Evolutionary conservation across 1,140 invertebrate species (phyloP), one percentile per base, ranked within the genome.

Genomic region (Akabosia matsudoensis): DNA sequence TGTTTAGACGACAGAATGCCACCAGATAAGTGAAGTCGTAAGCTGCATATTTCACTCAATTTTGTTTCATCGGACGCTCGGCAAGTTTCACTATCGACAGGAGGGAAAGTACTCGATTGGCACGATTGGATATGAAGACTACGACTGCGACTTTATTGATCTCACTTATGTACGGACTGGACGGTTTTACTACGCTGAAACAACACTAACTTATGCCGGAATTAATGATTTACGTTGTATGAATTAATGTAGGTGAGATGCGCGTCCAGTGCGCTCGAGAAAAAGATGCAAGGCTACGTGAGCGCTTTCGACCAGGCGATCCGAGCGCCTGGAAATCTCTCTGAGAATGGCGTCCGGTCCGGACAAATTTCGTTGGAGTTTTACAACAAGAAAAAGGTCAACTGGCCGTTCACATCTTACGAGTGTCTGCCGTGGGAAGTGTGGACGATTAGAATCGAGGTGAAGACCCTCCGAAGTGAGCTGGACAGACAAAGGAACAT

Each of bases 401-500:
- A 92, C 67, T 97, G 95, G 94, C 90, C 91, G 7, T 95, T 97
- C 82, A 89, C 91, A 74, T 87, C 91, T 7, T n/a, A n/a, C 37
- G 95, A 97, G 83, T 93, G 91, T 82, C 94, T 96, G 82, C 94
- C 96, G 0, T 98, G 97, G 97, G 97, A 98, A 84, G 93, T 98
- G 16, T 98, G 96, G 97, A 97, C 94, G 26, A 89, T 98, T 0
- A 91, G 93, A 78, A 87, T 97, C 33, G 94, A 97, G 83, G 87
- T 97, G 13, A 91, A 96, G 18, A 91, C 92, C 79, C 86, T 96
- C 33, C 89, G 90, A 74, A 95, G 90, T 83, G 95, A 97, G 84
- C 92, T 94, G 84, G 88, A 88, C 89, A 83, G 82, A 78, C 93
- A 95, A 84, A 88, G 92, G 76, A 93, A 91, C 80, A 88, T 94